Evolutionary conservation across 1,140 invertebrate species (phyloP), one percentile per base, ranked within the genome.

Genomic region (Leptinotarsa lineolata): DNA sequence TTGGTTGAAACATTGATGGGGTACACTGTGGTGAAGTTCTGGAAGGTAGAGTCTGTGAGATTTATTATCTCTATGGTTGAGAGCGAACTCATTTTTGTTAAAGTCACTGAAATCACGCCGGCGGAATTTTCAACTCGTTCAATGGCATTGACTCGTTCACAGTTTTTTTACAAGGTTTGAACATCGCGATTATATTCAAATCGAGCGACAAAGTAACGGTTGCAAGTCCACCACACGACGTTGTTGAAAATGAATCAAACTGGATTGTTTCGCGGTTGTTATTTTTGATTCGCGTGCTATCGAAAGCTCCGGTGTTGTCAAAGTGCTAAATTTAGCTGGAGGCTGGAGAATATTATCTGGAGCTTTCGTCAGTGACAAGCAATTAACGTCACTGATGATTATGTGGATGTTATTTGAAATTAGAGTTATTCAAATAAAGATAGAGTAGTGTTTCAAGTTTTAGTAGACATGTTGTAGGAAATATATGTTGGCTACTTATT

Each of bases 241-340:
- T 54, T 54, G 48, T 54, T 54, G n/a, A 54, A 54, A 54, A 54
- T 18, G 48, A 54, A 54, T 15, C 15, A 22, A 65, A 65, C 39
- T 16, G 39, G 22, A 30, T 65, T 39, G 63, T 16, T 22, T 24
- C 22, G 63, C 22, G 63, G 15, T 65, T 24, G 63, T 65, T 65
- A 65, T 65, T 65, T 65, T 65, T 22, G 63, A 16, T 65, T 65
- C 63, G 63, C 63, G 63, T 39, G 63, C 63, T 65, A 39, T 65
- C 21, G 48, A 54, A 54, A 54, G 48, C 48, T 54, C n/a, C 48
- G n/a, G 16, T 54, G 48, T 54, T 54, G 48, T 13, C 48, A n/a
- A 39, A 39, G 30, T 39, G 30, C 30, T 39, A 39, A 39, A 39
- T 11, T 39, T 39, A 39, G 8, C 30, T 39, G 30, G 30, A 39